phyloP scores from a whole-genome alignment of 2,888 invertebrate species.

The Glaucopsyche alexis region DNA sequence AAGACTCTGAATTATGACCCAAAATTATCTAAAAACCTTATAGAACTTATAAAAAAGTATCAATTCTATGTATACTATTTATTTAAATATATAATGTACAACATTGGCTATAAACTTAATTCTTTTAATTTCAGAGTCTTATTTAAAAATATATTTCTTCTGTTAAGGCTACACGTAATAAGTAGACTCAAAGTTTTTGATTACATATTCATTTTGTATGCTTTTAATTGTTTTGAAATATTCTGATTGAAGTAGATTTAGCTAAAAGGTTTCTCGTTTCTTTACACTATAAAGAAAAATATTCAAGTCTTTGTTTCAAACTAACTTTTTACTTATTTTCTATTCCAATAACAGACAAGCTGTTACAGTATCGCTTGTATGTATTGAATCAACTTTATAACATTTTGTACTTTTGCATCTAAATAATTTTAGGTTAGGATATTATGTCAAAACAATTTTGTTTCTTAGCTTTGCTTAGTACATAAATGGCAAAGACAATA shows the following conservation, averaged over 20 bases:
- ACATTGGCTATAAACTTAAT: background rate
- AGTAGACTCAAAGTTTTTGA: background rate
- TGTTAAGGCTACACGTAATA: background rate
- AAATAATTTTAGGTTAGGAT: too few relatives aligned
- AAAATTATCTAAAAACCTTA: background rate
- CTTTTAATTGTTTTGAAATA: background rate
- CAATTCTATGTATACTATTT: background rate
- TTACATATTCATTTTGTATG: background rate
- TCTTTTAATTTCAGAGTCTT: constrained; percentile 16
- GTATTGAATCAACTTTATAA: too few relatives aligned
- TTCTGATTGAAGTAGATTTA: background rate
- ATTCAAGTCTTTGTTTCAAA: too few relatives aligned
- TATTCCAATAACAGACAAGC: too few relatives aligned
- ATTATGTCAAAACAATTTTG: too few relatives aligned
- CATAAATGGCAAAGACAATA: too few relatives aligned
- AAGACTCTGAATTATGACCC: constrained; percentile 10
- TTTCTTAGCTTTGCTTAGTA: too few relatives aligned
- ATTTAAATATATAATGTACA: background rate
- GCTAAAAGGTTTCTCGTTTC: too few relatives aligned
- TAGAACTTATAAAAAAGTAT: background rate
- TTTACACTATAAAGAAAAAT: too few relatives aligned
- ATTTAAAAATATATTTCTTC: constrained; percentile 15
- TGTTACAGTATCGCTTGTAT: too few relatives aligned
- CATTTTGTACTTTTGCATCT: too few relatives aligned
- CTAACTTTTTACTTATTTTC: too few relatives aligned